phyloP scores from a whole-genome alignment of 2,113 vertebrate genomes.

The Actenoides hombroni region DNA sequence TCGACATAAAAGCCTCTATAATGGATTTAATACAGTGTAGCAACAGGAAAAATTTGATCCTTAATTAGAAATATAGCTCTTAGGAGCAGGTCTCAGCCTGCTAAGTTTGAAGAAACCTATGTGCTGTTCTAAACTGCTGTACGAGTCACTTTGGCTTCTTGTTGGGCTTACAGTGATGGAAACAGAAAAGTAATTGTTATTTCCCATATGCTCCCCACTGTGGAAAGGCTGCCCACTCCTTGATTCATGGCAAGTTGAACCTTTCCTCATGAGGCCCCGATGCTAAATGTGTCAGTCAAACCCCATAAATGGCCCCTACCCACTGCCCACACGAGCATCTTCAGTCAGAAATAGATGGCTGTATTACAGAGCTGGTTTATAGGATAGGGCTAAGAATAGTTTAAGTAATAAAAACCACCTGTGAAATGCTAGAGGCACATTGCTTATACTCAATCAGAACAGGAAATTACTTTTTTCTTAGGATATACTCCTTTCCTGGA shows the following conservation, averaged over 20 bases:
- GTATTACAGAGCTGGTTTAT: not conserved
- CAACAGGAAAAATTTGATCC: not conserved
- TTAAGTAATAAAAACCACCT: not conserved
- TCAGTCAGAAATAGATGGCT: not conserved
- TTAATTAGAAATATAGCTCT: not conserved
- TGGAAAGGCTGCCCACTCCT: not conserved
- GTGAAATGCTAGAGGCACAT: not conserved
- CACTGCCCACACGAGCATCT: not conserved
- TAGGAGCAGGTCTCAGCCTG: not conserved
- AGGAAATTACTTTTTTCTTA: constrained; percentile 2
- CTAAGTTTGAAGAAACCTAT: not conserved
- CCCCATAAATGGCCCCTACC: not conserved
- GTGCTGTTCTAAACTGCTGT: not conserved
- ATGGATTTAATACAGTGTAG: not conserved
- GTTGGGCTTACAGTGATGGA: not conserved
- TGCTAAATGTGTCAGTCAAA: not conserved
- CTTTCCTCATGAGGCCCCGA: not conserved
- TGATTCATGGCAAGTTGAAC: not conserved
- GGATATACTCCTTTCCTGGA: not conserved
- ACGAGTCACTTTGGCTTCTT: not conserved
- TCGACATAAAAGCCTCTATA: not conserved
- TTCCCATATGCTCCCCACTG: not conserved
- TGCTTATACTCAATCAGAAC: not conserved
- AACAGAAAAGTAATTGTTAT: not conserved
- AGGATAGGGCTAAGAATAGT: not conserved